Percentiles rank a stretch among this genome's conserved stretches.
Evolutionary conservation across 64 coral and sea anemone species (phyloP).

Genomic region (Platygyra sinensis): DNA sequence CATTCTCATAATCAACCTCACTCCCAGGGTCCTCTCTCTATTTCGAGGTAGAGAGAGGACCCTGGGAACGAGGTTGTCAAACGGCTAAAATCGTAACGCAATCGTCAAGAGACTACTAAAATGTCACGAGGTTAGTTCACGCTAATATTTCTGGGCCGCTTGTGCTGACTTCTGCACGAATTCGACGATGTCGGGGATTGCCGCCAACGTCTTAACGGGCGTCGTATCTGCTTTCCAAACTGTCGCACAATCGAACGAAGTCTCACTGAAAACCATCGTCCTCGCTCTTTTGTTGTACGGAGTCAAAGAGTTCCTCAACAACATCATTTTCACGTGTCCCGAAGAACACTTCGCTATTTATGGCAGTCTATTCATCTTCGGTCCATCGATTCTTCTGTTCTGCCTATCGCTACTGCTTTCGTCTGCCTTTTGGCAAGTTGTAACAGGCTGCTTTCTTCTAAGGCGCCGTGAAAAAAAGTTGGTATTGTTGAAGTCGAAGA

Average conservation of each 20-base stretch:
- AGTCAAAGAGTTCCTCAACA: constrained; percentile 63
- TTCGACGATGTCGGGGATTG: background rate
- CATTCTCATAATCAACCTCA: no score
- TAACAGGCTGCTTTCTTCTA: constrained; percentile 60
- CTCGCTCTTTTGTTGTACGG: constrained; percentile 48
- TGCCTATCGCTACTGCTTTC: constrained; percentile 61
- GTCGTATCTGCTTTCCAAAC: background rate
- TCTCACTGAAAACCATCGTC: constrained; percentile 50
- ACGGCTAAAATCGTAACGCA: no score
- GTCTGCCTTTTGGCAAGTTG: constrained; percentile 56
- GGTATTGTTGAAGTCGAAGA: constrained; percentile 57
- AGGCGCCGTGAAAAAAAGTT: constrained; percentile 33
- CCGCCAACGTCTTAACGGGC: background rate
- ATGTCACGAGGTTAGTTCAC: no score
- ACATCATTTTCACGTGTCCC: constrained; percentile 65
- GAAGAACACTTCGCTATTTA: constrained; percentile 54
- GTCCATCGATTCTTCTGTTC: constrained; percentile 56
- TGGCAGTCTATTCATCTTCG: constrained; percentile 64
- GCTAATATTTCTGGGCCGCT: no score
- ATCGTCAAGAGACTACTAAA: no score
- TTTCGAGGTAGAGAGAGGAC: no score
- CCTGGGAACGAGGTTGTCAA: no score
- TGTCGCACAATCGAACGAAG: constrained; percentile 19
- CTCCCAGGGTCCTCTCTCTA: no score
- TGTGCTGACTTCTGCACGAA: no score